Base-by-base conservation (phyloP, 1,140 invertebrate genomes). In the Heliothis virescens region DNA sequence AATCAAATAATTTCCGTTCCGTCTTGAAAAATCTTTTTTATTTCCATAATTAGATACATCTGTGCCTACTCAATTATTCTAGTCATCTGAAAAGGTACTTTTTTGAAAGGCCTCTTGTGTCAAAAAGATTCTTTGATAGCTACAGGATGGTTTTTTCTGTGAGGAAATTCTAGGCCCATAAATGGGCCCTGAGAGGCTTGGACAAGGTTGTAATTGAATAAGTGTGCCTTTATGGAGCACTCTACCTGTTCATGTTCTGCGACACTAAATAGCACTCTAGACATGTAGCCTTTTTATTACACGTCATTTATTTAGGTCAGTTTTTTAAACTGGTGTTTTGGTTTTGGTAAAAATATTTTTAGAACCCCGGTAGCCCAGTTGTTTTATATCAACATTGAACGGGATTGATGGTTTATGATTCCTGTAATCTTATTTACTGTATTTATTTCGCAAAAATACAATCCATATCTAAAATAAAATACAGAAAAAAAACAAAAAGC, bases 171-270 rank as follows among this genome's bases (percentile, higher is more conserved):
- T 71, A 52, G 47, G 26, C 48, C 21, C 26, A 53, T 71, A 71
- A 53, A 41, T 41, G 34, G 5, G 34, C 34, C 21, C 48, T 53
- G 48, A 47, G 67, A 3, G 67, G 41, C 16, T 21, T 52, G 67
- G 29, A 16, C n/a, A 72, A 15, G 52, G 29, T n/a, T n/a, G n/a
- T 76, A 76, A 76, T 76, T 63, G 60, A 76, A 65, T 63, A 65
- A 76, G 60, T 50, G 26, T 76, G 1, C 74, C 16, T 76, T 76
- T 65, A 63, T 62, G 26, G 13, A 50, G 48, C 74, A 65, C 74
- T 76, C 50, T 74, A 53, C 13, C 74, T 65, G 47, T 18, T 12
- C 21, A n/a, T 53, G 67, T 53, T 71, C 21, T 63, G 26, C 59
- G 0, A 15, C 1, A 26, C 21, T 65, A 48, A 76, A 76, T 63